Conservation (phyloP, 35 echinoderm and acorn worm species). For the Antedon bifida region DNA sequence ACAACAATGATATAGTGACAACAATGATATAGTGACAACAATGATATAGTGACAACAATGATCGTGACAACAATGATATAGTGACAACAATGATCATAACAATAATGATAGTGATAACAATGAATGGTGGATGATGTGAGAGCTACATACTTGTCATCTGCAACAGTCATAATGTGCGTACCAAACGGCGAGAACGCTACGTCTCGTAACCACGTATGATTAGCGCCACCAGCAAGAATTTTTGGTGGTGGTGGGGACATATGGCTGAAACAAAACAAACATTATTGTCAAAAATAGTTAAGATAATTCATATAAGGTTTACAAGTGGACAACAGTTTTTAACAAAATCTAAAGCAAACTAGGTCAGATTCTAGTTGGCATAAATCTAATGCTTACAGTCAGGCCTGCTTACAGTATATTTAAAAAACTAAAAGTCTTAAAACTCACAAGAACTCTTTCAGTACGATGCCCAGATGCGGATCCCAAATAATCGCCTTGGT, state of each 20-base stretch:
- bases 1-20: too few relatives aligned
- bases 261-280: constrained; percentile 44
- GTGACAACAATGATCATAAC: too few relatives aligned
- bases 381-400: too few relatives aligned
- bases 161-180: constrained; percentile 59
- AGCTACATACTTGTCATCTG: constrained; percentile 80
- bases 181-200: constrained; percentile 66
- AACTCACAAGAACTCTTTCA: constrained; percentile 66
- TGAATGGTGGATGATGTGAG: too few relatives aligned
- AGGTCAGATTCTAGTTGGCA: too few relatives aligned
- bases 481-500: constrained; percentile 75
- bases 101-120: too few relatives aligned
- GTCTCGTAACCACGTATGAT: constrained; percentile 61
- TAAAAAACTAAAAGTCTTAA: too few relatives aligned
- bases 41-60: too few relatives aligned
- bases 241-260: constrained; percentile 52
- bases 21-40: too few relatives aligned
- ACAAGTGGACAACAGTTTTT: neutral
- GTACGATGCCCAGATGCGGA: constrained; percentile 41
- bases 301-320: neutral
- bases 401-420: too few relatives aligned
- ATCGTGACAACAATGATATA: too few relatives aligned
- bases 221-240: constrained; percentile 80
- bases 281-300: too few relatives aligned
- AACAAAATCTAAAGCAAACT: neutral